Evolutionary conservation across 2,888 invertebrate genomes (phyloP), one percentile per base, ranked within the genome.

Genomic region (Steromphala cineraria): DNA sequence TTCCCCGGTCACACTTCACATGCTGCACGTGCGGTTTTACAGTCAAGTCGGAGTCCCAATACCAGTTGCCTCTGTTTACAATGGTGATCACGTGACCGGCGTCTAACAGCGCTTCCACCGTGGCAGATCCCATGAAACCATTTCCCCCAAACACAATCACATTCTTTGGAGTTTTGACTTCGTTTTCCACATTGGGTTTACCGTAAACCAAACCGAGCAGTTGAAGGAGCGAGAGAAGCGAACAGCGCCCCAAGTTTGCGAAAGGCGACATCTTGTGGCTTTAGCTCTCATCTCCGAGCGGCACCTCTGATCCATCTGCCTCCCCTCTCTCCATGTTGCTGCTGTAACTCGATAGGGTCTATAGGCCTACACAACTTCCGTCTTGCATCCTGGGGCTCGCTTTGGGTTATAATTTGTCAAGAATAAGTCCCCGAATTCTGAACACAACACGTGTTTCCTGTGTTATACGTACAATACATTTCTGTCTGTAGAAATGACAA

Each of bases 61-160:
- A 93, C 93, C 93, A 94, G 87, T 93, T 93, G 8, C 94, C 94
- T 24, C 94, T 88, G 86, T 92, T 94, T 21, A 94, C 90, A 15
- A 89, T 67, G 15, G 91, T 91, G 17, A 94, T 89, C 75, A 89
- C 86, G 82, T 91, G 90, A 67, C 89, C 89, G 52, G 78, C 83
- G 19, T 86, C 84, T 31, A 94, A 82, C 56, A 94, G 87, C 36
- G 87, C 84, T 67, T 90, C 89, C 0, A 93, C 92, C n/a, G 92
- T 91, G 80, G 91, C 90, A 2, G 93, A 90, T 19, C 94, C 94
- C 17, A 94, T 91, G 82, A 94, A 94, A 8, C 94, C 94, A 86
- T 94, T 94, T 21, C 94, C 94, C 46, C 94, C 94, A 82, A 94
- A 93, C 5, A 94, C 91, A 17, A 93, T 81, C 53, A 92, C 86